Base-by-base conservation (phyloP, 2,797 vertebrate species). In the Poeciliopsis gracilis region DNA sequence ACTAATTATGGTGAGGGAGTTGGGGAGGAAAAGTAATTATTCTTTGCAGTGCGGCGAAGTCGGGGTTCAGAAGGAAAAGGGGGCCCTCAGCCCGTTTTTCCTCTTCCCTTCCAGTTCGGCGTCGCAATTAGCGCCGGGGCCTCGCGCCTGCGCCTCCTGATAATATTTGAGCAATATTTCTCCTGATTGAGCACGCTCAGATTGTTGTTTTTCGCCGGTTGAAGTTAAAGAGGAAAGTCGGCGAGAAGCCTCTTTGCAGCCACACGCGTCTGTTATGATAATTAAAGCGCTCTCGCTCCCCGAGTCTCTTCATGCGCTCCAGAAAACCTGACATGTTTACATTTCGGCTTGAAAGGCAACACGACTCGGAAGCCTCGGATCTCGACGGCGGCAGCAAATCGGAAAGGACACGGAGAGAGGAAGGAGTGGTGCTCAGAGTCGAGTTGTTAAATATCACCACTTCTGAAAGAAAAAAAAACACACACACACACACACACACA, bases 21-120 rank as follows among this genome's bases (percentile, higher is more conserved):
- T 90, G 18, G 49, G 47, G 38, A 85, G 87, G 87, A 90, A 93
- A 94, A 93, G 93, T 93, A 92, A 95, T 94, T 94, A 92, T 93
- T 95, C 92, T 94, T 95, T 95, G 92, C 93, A 89, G 91, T 92
- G 90, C 86, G 89, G 90, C 91, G 85, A 92, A 91, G 89, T 90
- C 88, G 88, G 41, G 69, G 80, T 78, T 86, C 8, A 66, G 84
- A 84, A 88, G 75, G 83, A 66, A 28, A 36, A 2, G 67, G 49
- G 63, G 74, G 30, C 30, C 30, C 55, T 84, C 63, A 18, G 72
- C 76, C 47, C 74, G 55, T 53, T 78, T 78, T 77, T 41, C 86
- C 46, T 41, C 63, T 43, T 49, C 36, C 61, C 61, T 66, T 66
- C 63, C 63, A 66, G 63, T 46, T 43, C 51, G 75, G 77, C 77